These are phyloP conservation scores for Anguilla megastoma DNA, from an alignment of 2,797 vertebrate species.

Conservation along the genomic window DNA sequence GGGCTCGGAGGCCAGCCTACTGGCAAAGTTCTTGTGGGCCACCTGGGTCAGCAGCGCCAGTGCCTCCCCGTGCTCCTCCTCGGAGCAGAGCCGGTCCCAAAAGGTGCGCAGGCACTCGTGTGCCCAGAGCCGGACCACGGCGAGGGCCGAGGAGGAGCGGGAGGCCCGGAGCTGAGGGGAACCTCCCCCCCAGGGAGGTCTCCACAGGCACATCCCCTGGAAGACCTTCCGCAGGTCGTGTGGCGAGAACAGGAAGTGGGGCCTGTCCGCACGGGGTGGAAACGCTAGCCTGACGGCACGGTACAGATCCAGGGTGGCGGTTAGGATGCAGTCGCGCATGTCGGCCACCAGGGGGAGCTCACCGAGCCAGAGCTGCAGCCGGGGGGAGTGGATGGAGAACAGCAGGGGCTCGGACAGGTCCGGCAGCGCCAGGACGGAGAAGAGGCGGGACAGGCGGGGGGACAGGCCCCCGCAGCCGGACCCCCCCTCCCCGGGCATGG, in stretches of 20 bases:
- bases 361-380: constrained; percentile 74
- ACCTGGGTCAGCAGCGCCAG: constrained; percentile 63
- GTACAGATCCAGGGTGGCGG: constrained; percentile 74
- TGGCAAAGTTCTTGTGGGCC: constrained; percentile 65
- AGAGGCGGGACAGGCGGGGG: constrained; percentile 75
- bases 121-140: constrained; percentile 77
- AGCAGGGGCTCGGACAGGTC: constrained; percentile 62
- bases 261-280: constrained; percentile 54
- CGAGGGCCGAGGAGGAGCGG: constrained; percentile 47
- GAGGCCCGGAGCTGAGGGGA: background rate
- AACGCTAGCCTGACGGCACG: constrained; percentile 66
- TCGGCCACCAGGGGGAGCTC: constrained; percentile 58
- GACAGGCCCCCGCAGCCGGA: constrained; percentile 56
- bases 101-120: constrained; percentile 84
- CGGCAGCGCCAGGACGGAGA: constrained; percentile 75
- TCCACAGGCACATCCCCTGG: constrained; percentile 72
- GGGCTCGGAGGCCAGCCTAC: constrained; percentile 24
- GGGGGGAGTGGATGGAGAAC: constrained; percentile 69
- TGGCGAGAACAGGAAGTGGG: constrained; percentile 73
- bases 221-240: constrained; percentile 78
- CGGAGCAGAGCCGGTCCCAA: constrained; percentile 70
- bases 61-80: constrained; percentile 61
- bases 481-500: constrained; percentile 53
- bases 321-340: constrained; percentile 69
- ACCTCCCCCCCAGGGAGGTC: constrained; percentile 41